Conservation (phyloP, 2,888 invertebrate species). For the Dione juno region DNA sequence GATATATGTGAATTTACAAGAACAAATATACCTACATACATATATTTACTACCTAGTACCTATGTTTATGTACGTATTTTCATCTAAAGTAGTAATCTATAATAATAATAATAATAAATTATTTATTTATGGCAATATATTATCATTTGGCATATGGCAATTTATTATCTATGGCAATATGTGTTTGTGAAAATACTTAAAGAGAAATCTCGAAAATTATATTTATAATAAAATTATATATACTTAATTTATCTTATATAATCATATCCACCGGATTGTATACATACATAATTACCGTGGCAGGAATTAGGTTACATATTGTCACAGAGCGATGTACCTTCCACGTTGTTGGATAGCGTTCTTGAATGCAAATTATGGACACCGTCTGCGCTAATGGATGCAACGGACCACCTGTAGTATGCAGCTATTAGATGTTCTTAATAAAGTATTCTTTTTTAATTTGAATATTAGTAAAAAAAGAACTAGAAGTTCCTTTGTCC, state of each 20-base stretch:
- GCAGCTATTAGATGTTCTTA: constrained; percentile 46
- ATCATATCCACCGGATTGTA: background rate
- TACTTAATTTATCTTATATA: background rate
- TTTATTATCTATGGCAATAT: no score
- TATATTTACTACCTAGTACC: background rate
- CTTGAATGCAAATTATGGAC: constrained; percentile 64
- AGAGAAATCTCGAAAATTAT: no score
- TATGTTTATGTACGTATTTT: no score
- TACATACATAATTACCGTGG: constrained; percentile 3
- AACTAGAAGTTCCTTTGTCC: no score
- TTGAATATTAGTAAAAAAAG: no score
- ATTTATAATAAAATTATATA: no score
- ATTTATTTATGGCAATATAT: no score
- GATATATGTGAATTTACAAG: constrained; percentile 7
- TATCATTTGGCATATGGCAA: no score
- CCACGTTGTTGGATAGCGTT: constrained; percentile 29
- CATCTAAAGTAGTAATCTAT: no score
- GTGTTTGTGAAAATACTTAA: no score
- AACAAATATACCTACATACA: background rate
- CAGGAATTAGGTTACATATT: constrained; percentile 20
- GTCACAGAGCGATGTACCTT: constrained; percentile 21
- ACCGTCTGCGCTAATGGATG: constrained; percentile 63
- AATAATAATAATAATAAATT: no score
- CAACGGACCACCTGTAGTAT: constrained; percentile 53
- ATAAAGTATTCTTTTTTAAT: no score